Percentiles rank a stretch among this genome's conserved stretches.
Conservation (phyloP, 2,113 vertebrate species). For the Toxotes chatareus region DNA sequence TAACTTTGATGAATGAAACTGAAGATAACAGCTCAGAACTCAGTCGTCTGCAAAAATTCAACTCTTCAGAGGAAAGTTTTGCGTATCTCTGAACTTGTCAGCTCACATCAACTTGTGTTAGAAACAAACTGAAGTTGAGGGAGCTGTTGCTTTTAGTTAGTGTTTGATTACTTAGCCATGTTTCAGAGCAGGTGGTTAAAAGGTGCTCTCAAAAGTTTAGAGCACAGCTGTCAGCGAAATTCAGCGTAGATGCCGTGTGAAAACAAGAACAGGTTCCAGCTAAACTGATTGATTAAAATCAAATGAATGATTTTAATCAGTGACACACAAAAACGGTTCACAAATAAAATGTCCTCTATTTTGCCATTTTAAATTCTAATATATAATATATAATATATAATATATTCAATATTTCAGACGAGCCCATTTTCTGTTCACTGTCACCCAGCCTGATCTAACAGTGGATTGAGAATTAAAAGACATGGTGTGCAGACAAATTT, state of each 20-base stretch:
- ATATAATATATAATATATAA: no score
- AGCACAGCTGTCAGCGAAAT: background rate
- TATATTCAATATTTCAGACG: no score
- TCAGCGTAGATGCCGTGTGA: background rate
- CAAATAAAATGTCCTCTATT: background rate
- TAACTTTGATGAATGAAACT: background rate
- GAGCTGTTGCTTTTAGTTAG: background rate
- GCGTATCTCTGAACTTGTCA: background rate
- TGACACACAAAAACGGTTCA: background rate
- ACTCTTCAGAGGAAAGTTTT: background rate
- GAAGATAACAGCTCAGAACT: background rate
- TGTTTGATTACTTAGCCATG: background rate
- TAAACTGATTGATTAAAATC: background rate
- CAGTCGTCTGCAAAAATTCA: background rate
- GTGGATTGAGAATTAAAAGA: background rate
- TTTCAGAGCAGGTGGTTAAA: background rate
- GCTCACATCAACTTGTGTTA: background rate
- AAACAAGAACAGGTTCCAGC: background rate
- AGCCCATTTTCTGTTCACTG: background rate
- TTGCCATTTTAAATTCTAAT: background rate
- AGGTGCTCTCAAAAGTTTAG: background rate
- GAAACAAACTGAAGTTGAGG: background rate
- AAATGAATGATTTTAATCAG: background rate
- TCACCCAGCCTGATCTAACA: background rate
- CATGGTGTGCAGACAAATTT: background rate